A percentile compares a stretch with the other conserved stretches of the same genome.
phyloP scores from a whole-genome alignment of 1,140 invertebrate genomes.

The Hylaeus anthracinus region DNA sequence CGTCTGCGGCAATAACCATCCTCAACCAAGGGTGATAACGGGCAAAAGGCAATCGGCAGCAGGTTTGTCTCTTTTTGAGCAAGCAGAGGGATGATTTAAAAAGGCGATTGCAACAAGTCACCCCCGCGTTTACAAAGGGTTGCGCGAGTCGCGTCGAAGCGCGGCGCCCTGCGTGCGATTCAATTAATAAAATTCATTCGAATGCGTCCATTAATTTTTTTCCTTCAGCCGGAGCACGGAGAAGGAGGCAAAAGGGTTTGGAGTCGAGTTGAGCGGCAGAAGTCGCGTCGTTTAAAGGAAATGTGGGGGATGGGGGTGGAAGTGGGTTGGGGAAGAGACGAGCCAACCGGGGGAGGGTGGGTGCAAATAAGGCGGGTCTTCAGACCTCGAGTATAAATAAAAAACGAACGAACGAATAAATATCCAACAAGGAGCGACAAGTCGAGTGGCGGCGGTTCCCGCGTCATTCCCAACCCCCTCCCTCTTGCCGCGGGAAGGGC shows the following conservation, averaged over 20 bases:
- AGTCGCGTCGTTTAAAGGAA: slow-evolving; percentile 73
- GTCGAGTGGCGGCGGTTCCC: slow-evolving; percentile 70
- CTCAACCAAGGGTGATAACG: slow-evolving; percentile 51
- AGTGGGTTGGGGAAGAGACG: slow-evolving; percentile 23
- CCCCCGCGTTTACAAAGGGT: slow-evolving; percentile 56
- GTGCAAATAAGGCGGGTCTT: slow-evolving; percentile 77
- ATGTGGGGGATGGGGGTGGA: slow-evolving; percentile 37
- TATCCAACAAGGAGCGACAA: slow-evolving; percentile 76
- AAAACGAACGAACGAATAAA: slow-evolving; percentile 79
- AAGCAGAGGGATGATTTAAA: slow-evolving; percentile 48
- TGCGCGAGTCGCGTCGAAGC: slow-evolving; percentile 57
- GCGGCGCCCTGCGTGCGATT: slow-evolving; percentile 66
- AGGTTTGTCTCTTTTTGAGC: slow-evolving; percentile 45
- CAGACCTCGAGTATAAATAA: slow-evolving; percentile 77
- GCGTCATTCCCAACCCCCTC: slow-evolving; percentile 13
- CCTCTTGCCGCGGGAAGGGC: slow-evolving; percentile 12
- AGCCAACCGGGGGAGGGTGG: slow-evolving; percentile 31
- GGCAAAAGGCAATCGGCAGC: slow-evolving; percentile 63
- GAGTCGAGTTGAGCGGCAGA: slow-evolving; percentile 62
- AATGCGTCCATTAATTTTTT: slow-evolving; percentile 77
- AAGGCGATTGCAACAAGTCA: slow-evolving; percentile 68
- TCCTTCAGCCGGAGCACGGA: slow-evolving; percentile 41
- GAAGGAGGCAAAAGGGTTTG: slow-evolving; percentile 66
- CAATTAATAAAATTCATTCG: slow-evolving; percentile 79
- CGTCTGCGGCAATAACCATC: slow-evolving; percentile 48